phyloP scores from a whole-genome alignment of 2,797 vertebrate species.

The Macropus fuliginosus region DNA sequence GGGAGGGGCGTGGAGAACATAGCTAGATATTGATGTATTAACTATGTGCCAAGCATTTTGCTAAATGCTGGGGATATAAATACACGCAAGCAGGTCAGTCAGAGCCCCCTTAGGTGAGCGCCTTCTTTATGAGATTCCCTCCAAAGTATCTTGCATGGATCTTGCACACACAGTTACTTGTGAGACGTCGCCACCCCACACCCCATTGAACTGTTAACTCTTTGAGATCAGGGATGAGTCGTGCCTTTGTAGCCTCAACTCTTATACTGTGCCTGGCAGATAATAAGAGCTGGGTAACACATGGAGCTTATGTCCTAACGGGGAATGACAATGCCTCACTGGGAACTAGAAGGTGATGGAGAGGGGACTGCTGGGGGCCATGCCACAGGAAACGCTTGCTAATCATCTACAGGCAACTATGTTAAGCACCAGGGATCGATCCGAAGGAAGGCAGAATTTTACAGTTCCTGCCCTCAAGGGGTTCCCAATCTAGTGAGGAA shows the following conservation, averaged over 20 bases:
- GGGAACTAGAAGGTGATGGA: too few species aligned
- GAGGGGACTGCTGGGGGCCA: neutral
- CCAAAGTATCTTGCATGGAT: neutral
- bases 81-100: neutral
- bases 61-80: neutral
- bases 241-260: too few species aligned
- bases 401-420: neutral
- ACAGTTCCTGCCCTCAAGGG: neutral
- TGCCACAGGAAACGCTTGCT: neutral
- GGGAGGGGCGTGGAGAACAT: neutral
- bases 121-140: neutral
- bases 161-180: neutral
- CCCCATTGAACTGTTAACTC: neutral
- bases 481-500: neutral
- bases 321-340: neutral
- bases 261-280: neutral
- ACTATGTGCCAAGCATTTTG: neutral
- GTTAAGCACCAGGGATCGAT: neutral
- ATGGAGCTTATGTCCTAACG: neutral
- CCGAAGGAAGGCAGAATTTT: neutral
- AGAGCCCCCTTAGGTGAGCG: neutral
- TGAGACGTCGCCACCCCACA: accelerated
- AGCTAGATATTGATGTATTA: neutral
- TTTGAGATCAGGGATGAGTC: neutral
- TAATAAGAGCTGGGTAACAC: neutral